A percentile compares a stretch with the other conserved stretches of the same genome.
These are phyloP conservation scores for Rhynchotus rufescens DNA, from an alignment of 2,797 vertebrate species.

Conservation along the genomic window DNA sequence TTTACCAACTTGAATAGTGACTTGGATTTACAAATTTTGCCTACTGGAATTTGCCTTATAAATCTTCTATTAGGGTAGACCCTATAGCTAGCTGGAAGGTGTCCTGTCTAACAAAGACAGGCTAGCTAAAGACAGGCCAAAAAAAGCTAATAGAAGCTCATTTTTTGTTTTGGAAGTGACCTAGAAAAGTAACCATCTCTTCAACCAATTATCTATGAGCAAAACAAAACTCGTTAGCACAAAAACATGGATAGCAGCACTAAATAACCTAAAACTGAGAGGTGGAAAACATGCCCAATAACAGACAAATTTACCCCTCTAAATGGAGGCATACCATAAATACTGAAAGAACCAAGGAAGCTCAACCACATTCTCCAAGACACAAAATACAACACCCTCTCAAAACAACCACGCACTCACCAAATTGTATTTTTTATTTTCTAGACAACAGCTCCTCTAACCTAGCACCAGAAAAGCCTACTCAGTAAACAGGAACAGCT, in stretches of 20 bases:
- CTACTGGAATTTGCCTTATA: background rate
- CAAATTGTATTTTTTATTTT: background rate
- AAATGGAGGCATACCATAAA: background rate
- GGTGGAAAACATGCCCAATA: background rate
- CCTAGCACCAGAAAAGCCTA: background rate
- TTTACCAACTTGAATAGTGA: background rate
- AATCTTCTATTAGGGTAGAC: background rate
- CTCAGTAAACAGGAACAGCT: background rate
- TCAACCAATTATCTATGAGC: conserved; percentile 1
- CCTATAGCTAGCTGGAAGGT: background rate
- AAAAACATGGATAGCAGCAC: background rate
- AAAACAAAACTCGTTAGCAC: conserved; percentile 4
- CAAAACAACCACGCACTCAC: background rate
- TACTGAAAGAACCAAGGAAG: background rate
- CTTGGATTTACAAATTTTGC: background rate
- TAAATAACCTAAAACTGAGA: conserved; percentile 14
- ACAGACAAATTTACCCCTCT: background rate
- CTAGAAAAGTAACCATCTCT: conserved; percentile 7
- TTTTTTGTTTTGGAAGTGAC: background rate
- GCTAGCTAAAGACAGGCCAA: too few relatives aligned
- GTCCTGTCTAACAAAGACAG: background rate
- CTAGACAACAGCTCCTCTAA: background rate
- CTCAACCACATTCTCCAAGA: background rate
- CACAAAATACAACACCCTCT: background rate
- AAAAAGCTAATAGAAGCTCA: background rate